Conservation (phyloP, 23 tunicate genomes). For the Clavelina lepadiformis region DNA sequence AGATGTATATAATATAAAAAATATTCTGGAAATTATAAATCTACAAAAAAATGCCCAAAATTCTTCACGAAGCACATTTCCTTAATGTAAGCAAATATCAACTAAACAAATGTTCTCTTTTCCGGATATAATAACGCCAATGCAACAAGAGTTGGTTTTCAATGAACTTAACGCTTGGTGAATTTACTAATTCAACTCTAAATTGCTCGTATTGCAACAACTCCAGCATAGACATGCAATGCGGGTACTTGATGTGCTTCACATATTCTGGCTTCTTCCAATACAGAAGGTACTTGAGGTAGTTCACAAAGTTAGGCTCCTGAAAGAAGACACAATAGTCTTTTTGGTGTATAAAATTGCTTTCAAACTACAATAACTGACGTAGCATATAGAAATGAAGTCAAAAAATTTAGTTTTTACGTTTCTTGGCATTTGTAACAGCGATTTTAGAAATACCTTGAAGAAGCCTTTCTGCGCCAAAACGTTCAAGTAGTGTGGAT, state of each 20-base stretch:
- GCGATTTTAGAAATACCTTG: constrained; percentile 28
- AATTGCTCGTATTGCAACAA: constrained; percentile 71
- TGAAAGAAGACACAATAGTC: constrained; percentile 10
- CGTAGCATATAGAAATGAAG: no score
- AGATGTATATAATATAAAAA: no score
- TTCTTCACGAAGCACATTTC: no score
- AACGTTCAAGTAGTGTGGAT: constrained; percentile 90
- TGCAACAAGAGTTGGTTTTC: constrained; percentile 96
- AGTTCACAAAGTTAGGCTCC: constrained; percentile 68
- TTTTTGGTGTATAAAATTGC: no score
- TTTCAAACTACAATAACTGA: no score
- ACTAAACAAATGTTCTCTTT: constrained; percentile 44
- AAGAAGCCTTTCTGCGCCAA: constrained; percentile 91
- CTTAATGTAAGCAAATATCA: background rate
- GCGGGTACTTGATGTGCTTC: constrained; percentile 80
- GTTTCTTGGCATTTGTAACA: no score
- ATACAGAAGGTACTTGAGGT: constrained; percentile 79
- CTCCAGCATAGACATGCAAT: constrained; percentile 86
- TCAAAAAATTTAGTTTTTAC: no score
- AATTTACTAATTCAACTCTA: constrained; percentile 68
- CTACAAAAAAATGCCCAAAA: no score
- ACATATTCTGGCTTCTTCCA: constrained; percentile 93
- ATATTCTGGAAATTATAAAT: no score
- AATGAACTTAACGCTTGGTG: constrained; percentile 86
- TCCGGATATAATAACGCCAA: constrained; percentile 87